phyloP scores from a whole-genome alignment of 2,888 invertebrate species.

The Synergus japonicus region DNA sequence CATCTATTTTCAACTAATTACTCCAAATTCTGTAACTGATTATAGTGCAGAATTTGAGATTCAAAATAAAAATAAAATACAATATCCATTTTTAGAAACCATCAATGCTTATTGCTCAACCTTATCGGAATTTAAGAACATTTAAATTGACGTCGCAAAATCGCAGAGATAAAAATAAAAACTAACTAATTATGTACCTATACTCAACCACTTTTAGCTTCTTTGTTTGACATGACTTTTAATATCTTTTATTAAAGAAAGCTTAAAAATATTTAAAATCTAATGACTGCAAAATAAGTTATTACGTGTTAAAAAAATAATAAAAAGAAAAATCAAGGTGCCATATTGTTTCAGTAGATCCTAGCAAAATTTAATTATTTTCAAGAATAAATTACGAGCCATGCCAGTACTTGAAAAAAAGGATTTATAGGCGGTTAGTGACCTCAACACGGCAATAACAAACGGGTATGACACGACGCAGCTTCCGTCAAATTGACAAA shows the following conservation, averaged over 20 bases:
- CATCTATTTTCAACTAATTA: neutral
- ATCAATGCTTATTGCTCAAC: neutral
- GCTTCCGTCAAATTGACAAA: slow-evolving; percentile 59
- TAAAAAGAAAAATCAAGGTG: neutral
- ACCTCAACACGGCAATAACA: slow-evolving; percentile 60
- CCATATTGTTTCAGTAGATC: neutral
- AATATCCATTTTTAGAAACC: neutral
- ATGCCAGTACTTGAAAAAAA: slow-evolving; percentile 45
- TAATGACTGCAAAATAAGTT: no score
- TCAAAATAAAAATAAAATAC: neutral
- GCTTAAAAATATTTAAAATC: neutral
- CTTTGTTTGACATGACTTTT: neutral
- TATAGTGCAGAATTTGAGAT: neutral
- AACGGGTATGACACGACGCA: slow-evolving; percentile 43
- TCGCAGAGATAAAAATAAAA: neutral
- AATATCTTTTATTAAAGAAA: neutral
- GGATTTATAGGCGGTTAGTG: slow-evolving; percentile 61
- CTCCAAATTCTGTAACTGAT: neutral
- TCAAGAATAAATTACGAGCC: slow-evolving; percentile 6
- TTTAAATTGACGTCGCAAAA: neutral
- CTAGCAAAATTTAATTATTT: neutral
- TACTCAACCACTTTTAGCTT: neutral
- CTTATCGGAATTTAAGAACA: neutral
- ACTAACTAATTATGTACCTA: neutral
- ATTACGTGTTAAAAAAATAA: no score